phyloP scores from a whole-genome alignment of 2,888 invertebrate species.

The Rosalia funebris region DNA sequence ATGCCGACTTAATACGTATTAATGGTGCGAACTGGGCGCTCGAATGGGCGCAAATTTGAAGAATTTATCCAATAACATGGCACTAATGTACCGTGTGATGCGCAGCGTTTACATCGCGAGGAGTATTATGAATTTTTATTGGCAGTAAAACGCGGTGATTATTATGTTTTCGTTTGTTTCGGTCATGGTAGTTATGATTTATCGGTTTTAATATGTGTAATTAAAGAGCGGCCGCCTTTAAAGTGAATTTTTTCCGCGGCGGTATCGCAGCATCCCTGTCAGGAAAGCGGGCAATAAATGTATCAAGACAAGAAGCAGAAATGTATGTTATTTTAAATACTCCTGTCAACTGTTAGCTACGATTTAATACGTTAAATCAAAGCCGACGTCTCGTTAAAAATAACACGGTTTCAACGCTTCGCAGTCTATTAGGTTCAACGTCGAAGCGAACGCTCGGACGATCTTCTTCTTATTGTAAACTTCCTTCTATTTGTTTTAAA shows the following conservation, averaged over 20 bases:
- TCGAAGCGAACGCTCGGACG: slow-evolving; percentile 41
- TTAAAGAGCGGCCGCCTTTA: slow-evolving; percentile 46
- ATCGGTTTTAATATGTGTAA: slow-evolving; percentile 47
- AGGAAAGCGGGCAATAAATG: slow-evolving; percentile 43
- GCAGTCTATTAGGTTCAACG: slow-evolving; percentile 49
- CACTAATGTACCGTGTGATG: slow-evolving; percentile 37
- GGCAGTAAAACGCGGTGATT: slow-evolving; percentile 43
- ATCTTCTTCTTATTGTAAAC: slow-evolving; percentile 28
- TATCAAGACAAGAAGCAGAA: slow-evolving; percentile 56
- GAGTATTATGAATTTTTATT: slow-evolving; percentile 43
- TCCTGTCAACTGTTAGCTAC: slow-evolving; percentile 58
- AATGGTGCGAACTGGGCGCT: slow-evolving; percentile 53
- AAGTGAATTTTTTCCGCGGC: slow-evolving; percentile 38
- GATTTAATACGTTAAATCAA: slow-evolving; percentile 59
- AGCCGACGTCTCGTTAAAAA: slow-evolving; percentile 55
- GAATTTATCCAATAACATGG: slow-evolving; percentile 49
- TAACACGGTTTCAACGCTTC: slow-evolving; percentile 53
- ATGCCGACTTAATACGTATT: slow-evolving; percentile 63
- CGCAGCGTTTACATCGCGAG: slow-evolving; percentile 13
- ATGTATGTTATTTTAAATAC: slow-evolving; percentile 61
- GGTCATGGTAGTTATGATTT: slow-evolving; percentile 48
- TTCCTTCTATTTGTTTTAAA: slow-evolving; percentile 29
- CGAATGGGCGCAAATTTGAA: slow-evolving; percentile 36
- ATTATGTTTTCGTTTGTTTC: slow-evolving; percentile 45
- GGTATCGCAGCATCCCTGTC: too few relatives aligned